phyloP scores from a whole-genome alignment of 2,888 invertebrate genomes.

The Torymus texanus region DNA sequence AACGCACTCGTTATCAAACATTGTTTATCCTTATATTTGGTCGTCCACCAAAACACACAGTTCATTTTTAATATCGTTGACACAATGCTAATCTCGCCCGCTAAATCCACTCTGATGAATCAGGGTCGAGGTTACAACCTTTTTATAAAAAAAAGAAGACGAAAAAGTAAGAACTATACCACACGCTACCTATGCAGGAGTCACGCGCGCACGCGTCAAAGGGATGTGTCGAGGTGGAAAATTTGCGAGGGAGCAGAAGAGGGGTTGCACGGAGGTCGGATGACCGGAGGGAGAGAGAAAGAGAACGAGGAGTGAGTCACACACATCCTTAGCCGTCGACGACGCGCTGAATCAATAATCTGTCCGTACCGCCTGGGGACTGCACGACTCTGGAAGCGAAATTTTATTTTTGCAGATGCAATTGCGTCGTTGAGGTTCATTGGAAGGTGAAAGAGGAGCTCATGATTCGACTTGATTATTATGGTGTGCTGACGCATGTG shows the following conservation, averaged over 20 bases:
- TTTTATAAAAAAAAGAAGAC: conserved; percentile 1
- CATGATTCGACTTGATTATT: too few species aligned
- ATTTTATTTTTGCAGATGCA: conserved; percentile 4
- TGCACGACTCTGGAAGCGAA: neutral
- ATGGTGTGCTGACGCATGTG: too few species aligned
- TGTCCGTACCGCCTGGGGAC: neutral
- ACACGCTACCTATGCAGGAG: neutral
- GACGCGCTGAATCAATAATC: conserved; percentile 30
- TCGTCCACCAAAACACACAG: neutral
- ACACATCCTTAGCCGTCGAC: conserved; percentile 4
- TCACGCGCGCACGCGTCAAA: conserved; percentile 31
- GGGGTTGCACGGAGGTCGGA: conserved; percentile 10
- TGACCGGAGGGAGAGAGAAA: conserved; percentile 19
- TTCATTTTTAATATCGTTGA: neutral
- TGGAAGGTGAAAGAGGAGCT: too few species aligned
- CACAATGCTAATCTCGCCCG: neutral
- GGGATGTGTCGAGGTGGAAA: conserved; percentile 27
- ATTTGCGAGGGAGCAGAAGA: conserved; percentile 7
- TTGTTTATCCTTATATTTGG: too few species aligned
- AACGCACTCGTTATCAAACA: too few species aligned
- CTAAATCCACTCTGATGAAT: neutral
- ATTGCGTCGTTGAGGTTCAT: too few species aligned
- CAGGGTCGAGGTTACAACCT: conserved; percentile 30
- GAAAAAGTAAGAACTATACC: too few species aligned
- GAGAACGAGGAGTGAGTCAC: conserved; percentile 27